A percentile compares a stretch with the other conserved stretches of the same genome.
Conservation (phyloP, 2,888 invertebrate genomes). For the Thyatira batis region DNA sequence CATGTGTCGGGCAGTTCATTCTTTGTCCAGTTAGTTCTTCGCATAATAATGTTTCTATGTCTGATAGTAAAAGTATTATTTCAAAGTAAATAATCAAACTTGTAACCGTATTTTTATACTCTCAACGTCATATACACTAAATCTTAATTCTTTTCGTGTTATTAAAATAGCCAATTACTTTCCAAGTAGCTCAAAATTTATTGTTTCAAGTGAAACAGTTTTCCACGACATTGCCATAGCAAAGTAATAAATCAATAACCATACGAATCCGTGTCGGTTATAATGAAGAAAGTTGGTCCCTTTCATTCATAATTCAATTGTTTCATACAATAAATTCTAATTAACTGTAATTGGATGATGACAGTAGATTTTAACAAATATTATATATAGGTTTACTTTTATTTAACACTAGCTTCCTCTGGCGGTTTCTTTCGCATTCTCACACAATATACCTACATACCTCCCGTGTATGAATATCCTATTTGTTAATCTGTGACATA, state of each 20-base stretch:
- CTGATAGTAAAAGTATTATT: too few species aligned
- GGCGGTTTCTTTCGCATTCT: too few species aligned
- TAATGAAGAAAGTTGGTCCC: constrained; percentile 47
- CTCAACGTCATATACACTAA: too few species aligned
- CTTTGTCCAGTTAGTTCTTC: background rate
- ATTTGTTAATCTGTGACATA: too few species aligned
- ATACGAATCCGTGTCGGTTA: constrained; percentile 56
- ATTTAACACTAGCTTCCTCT: too few species aligned
- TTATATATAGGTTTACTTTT: too few species aligned
- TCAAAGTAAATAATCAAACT: too few species aligned
- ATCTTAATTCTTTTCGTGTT: too few species aligned
- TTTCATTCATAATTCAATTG: constrained; percentile 58
- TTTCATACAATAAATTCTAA: constrained; percentile 65
- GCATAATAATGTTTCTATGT: background rate
- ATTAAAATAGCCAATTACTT: background rate
- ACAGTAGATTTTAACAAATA: constrained; percentile 33
- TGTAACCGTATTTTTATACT: too few species aligned
- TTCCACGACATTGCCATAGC: constrained; percentile 32
- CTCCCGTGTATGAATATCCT: too few species aligned
- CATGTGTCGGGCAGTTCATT: too few species aligned
- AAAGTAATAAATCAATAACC: constrained; percentile 60
- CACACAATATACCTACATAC: too few species aligned
- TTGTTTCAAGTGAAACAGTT: constrained; percentile 34
- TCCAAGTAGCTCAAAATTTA: background rate
- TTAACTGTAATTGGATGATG: constrained; percentile 58